Base-by-base conservation (phyloP, 2,797 vertebrate genomes). In the Pseudochirops corinnae region DNA sequence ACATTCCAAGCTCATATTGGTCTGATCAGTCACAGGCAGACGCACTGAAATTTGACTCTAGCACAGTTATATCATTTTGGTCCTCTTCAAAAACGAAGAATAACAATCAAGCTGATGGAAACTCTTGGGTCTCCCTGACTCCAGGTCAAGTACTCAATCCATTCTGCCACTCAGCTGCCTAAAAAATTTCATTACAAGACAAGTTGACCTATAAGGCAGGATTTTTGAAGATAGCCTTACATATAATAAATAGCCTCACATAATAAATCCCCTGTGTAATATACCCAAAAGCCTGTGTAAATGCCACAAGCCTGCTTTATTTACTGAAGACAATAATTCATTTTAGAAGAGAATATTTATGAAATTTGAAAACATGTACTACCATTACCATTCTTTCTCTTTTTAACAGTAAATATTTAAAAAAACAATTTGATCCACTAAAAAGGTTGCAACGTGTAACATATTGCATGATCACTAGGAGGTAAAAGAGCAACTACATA, bases 371-470 rank as follows among this genome's bases (percentile, higher is more conserved):
- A 58, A 91, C 28, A 56, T 29, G 4, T 57, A 67, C 31, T 55
- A 67, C 14, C 96, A 46, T n/a, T 87, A 95, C 16, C 92, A 62
- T 33, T 96, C 56, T 55, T 52, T 62, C 31, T 94, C 9, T 93
- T 90, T 97, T 46, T 93, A 67, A 92, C 10, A 95, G 55, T 28
- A 57, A 93, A 90, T 46, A 96, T 57, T 90, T 95, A 93, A 67
- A 50, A 95, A 93, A 97, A 93, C 58, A 94, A 96, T 39, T 24
- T 67, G 53, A 93, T 91, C 52, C 96, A 94, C 91, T 95, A 91
- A 96, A 39, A 93, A n/a, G 58, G 31, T 82, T 13, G 67, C 14
- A 94, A 82, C 57, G 60, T 96, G 82, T n/a, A 94, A 97, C 50
- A 92, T 50, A 92, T n/a, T 93, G 33, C 55, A 90, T 57, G 56